Evolutionary conservation across 2,797 vertebrate genomes (phyloP), one percentile per base, ranked within the genome.

Genomic region (Spinus pinus): DNA sequence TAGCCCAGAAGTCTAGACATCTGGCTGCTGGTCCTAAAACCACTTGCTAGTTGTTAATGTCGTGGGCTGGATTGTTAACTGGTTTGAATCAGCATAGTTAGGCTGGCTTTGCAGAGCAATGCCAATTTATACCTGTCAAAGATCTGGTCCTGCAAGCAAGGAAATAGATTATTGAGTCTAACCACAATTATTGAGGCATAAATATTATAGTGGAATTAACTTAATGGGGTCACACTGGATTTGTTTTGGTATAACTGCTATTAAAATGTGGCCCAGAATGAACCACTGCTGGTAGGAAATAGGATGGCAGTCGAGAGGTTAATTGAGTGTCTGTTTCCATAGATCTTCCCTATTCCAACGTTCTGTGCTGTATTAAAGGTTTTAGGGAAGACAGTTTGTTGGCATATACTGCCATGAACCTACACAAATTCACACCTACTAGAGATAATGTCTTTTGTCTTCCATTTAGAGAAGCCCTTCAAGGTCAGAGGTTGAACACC

Each of bases 1-100:
- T 79, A 88, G 94, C 41, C 73, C 56, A 56, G 62, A 86, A 94
- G 92, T 91, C 91, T 91, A 79, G 87, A 94, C 85, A 88, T 62
- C 80, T 81, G 78, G n/a, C 56, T 94, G 81, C 81, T 87, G 14
- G 30, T 88, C 70, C 77, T 88, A 33, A 91, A 95, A 42, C 41
- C 23, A 60, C 51, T 92, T 73, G 37, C 44, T 70, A 42, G 62
- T 56, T 86, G 57, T 81, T 91, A 86, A 39, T 64, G 19, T 46
- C 0, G 0, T 35, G 47, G 57, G 27, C 51, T 89, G 70, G 50
- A 75, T 69, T 80, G 39, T 78, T 78, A 83, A 46, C 81, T 56
- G 65, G 79, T 71, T 91, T 83, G 88, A 69, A 72, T 83, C 5
- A 9, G 15, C 0, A 0, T 8, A 56, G 79, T 49, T 84, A 35